Base-by-base conservation (phyloP, 1,140 invertebrate genomes). In the Leptopilina boulardi region DNA sequence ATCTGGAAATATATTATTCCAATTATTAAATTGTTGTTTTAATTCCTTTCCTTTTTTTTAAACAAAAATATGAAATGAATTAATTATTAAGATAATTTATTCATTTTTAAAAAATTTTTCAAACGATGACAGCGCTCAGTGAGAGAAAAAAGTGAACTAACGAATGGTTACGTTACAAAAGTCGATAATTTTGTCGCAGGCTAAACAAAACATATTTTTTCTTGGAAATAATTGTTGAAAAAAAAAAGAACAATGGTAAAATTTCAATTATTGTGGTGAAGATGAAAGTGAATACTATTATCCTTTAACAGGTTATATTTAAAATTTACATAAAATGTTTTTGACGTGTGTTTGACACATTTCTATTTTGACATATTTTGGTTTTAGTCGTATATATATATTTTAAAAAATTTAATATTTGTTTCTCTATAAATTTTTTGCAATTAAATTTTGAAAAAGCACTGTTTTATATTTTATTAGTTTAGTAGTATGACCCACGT, bases 321-420 rank as follows among this genome's bases (percentile, higher is more conserved):
- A 8, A 30, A n/a, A 66, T 15, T n/a, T 34, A 30, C 4, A 15
- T 66, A 30, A 66, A 59, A 21, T 59, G 23, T 59, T 23, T 26
- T 30, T 26, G n/a, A n/a, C n/a, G n/a, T 56, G 19, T 56, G 21
- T 59, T 66, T 30, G 59, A 30, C 26, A 34, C 26, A 6, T 30
- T 66, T 13, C 15, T 15, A 30, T 66, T 66, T 66, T 66, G 59
- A 66, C 59, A 66, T 23, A 66, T 30, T 30, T 59, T 26, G 21
- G 8, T 13, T 21, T 13, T 66, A 66, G 10, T 66, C n/a, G n/a
- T n/a, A 15, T n/a, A n/a, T n/a, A 51, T 15, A 18, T 51, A 8
- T 18, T 51, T 51, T n/a, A 18, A 47, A 5, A 18, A 51, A 38
- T 38, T 38, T 38, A 38, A 38, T 3, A 38, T 9, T 9, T 38